phyloP scores from a whole-genome alignment of 53 echinoderm and acorn worm species.

The Arbacia lixula region DNA sequence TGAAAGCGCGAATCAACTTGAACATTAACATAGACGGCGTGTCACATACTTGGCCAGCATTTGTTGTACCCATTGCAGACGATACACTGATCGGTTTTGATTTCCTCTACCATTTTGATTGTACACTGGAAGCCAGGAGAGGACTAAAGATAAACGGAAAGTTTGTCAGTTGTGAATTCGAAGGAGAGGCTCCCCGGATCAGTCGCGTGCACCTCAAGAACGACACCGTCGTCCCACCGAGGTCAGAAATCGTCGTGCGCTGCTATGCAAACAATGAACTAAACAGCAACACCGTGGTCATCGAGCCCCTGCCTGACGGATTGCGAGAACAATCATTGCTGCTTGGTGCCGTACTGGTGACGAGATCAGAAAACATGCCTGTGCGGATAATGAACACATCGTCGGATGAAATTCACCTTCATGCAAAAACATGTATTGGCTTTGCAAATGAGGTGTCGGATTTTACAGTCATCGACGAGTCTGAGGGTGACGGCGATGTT shows the following conservation, averaged over 20 bases:
- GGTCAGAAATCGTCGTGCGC: background rate
- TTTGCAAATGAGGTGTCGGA: background rate
- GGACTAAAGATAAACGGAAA: slow-evolving; percentile 17
- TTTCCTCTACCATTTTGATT: slow-evolving; percentile 41
- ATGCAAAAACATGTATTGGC: slow-evolving; percentile 12
- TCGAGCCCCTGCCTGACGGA: too few relatives aligned
- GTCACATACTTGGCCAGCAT: slow-evolving; percentile 1
- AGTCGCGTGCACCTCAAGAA: background rate
- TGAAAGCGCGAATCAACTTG: background rate
- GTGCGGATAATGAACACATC: slow-evolving; percentile 41
- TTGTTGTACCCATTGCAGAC: slow-evolving; percentile 27
- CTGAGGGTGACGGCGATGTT: slow-evolving; percentile 17
- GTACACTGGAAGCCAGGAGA: slow-evolving; percentile 22
- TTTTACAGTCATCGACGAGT: slow-evolving; percentile 4
- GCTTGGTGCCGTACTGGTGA: background rate
- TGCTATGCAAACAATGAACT: background rate
- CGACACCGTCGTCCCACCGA: slow-evolving; percentile 15
- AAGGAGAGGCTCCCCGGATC: background rate
- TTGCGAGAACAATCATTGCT: too few relatives aligned
- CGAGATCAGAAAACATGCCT: slow-evolving; percentile 10
- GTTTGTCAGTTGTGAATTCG: slow-evolving; percentile 7
- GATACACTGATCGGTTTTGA: slow-evolving; percentile 31
- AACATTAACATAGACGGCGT: background rate
- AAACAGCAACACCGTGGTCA: background rate
- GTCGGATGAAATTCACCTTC: slow-evolving; percentile 4